Conservation (phyloP, 2,888 invertebrate species). For the Quadriops clusia region DNA sequence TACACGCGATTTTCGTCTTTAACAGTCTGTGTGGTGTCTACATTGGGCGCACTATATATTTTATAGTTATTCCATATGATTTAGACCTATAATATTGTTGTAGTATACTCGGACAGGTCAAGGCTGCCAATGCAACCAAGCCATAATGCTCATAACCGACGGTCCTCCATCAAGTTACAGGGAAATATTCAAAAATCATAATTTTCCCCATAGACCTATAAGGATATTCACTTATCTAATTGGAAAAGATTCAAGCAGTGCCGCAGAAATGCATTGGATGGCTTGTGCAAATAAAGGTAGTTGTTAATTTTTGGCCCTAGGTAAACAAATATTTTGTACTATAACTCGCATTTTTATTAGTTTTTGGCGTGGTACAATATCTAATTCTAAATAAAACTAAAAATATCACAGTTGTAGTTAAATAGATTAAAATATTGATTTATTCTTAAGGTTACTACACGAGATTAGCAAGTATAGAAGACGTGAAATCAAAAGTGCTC, state of each 20-base stretch:
- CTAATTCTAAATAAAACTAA: not conserved
- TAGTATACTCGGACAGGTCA: conserved; percentile 72
- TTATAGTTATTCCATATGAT: conserved; percentile 10
- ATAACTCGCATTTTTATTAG: not conserved
- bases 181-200: conserved; percentile 61
- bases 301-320: not conserved
- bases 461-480: conserved; percentile 77
- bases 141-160: conserved; percentile 93
- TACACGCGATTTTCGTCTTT: too few relatives aligned
- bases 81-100: conserved; percentile 16
- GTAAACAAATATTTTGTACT: not conserved
- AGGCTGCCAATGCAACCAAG: conserved; percentile 94
- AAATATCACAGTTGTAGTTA: not conserved
- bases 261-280: conserved; percentile 81
- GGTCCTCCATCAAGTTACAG: conserved; percentile 66
- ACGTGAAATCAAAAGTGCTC: conserved; percentile 84
- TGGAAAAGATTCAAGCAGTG: conserved; percentile 83
- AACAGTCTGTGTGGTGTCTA: too few relatives aligned
- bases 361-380: not conserved
- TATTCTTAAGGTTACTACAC: conserved; percentile 65
- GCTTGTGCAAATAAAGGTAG: conserved; percentile 95
- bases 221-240: conserved; percentile 94
- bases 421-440: conserved; percentile 2
- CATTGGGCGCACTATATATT: too few relatives aligned
- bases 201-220: conserved; percentile 88